phyloP scores from a whole-genome alignment of 2,113 vertebrate species.

The Engraulis encrasicolus region DNA sequence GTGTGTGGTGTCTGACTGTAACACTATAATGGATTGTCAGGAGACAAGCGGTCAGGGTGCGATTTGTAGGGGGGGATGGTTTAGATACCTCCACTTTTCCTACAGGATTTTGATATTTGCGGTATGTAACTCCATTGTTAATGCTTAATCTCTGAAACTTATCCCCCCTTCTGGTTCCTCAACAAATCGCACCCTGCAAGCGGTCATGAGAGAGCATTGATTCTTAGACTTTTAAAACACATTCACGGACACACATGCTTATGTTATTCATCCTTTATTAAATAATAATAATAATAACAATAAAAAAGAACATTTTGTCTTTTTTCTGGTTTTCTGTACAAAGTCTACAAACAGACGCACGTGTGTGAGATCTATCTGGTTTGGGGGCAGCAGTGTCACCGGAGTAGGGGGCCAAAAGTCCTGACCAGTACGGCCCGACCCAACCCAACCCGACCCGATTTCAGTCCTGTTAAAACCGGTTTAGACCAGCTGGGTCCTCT shows the following conservation, averaged over 20 bases:
- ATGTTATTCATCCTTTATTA: background rate
- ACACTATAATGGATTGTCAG: too few relatives aligned
- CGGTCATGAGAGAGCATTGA: background rate
- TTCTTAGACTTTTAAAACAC: background rate
- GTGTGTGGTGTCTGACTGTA: background rate
- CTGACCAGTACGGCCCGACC: background rate
- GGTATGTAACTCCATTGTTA: too few relatives aligned
- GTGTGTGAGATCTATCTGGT: background rate
- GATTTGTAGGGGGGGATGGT: too few relatives aligned
- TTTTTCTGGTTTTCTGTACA: background rate
- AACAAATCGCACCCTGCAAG: background rate
- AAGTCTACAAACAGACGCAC: slow-evolving; percentile 8
- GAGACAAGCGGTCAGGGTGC: too few relatives aligned
- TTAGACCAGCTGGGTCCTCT: too few relatives aligned
- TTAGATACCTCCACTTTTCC: background rate
- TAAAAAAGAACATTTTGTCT: background rate
- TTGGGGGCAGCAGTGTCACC: background rate
- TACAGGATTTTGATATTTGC: too few relatives aligned
- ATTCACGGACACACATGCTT: background rate
- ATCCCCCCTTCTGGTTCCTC: too few relatives aligned
- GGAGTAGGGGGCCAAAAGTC: background rate
- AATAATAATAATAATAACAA: slow-evolving; percentile 12
- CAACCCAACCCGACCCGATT: background rate
- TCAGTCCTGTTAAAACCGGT: too few relatives aligned
- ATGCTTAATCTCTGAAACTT: too few relatives aligned